Evolutionary conservation across 2,113 vertebrate genomes (phyloP).

Genomic region (Antigone vipio): DNA sequence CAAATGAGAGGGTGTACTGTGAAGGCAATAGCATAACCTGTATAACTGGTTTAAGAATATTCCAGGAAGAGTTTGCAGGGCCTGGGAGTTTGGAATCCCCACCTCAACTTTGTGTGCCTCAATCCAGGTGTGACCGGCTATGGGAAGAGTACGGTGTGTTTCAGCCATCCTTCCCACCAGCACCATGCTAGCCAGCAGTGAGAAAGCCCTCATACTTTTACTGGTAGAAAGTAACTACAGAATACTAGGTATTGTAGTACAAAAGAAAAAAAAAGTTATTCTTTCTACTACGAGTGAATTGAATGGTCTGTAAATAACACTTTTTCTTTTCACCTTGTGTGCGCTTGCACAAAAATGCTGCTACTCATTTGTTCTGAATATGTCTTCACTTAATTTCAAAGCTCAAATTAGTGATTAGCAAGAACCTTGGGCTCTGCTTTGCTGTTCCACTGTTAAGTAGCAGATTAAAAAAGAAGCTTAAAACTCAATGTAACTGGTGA

Average conservation of each 20-base stretch:
- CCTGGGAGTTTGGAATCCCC: background rate
- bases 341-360: background rate
- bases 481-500: constrained; percentile 8
- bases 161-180: background rate
- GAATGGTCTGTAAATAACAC: background rate
- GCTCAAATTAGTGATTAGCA: background rate
- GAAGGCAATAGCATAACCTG: background rate
- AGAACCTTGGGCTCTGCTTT: background rate
- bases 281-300: background rate
- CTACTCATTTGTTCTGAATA: background rate
- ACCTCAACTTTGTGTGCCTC: background rate
- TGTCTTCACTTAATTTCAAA: background rate
- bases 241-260: background rate
- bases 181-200: background rate
- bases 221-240: background rate
- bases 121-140: background rate
- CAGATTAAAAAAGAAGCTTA: constrained; percentile 39
- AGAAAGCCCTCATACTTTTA: background rate
- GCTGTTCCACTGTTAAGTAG: constrained; percentile 25
- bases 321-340: background rate
- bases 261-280: background rate
- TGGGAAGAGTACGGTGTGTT: accelerated
- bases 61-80: background rate
- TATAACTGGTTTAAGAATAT: background rate
- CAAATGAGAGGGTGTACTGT: background rate